phyloP scores from a whole-genome alignment of 2,888 invertebrate genomes.

The Xestia ashworthii region DNA sequence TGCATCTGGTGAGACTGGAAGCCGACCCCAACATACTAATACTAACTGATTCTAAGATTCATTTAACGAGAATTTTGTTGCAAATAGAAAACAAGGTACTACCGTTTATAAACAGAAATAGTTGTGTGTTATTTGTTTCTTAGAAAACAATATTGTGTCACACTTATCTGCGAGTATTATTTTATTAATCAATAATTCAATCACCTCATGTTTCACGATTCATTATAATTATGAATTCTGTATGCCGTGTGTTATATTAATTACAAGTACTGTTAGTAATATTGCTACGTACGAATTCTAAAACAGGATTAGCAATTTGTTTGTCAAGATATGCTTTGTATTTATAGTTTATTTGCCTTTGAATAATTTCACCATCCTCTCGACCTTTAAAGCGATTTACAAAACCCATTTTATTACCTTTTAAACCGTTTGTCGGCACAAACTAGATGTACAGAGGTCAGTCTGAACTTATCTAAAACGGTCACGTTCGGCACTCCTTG shows the following conservation, averaged over 20 bases:
- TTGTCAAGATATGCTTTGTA: neutral
- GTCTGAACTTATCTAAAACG: slow-evolving; percentile 50
- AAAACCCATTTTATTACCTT: slow-evolving; percentile 28
- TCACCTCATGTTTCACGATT: neutral
- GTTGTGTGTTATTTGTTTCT: neutral
- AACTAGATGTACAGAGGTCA: slow-evolving; percentile 55
- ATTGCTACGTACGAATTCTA: neutral
- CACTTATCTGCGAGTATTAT: neutral
- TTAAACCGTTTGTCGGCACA: slow-evolving; percentile 22
- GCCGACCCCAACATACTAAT: neutral
- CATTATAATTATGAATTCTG: neutral
- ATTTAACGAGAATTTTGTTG: neutral
- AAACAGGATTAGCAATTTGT: neutral
- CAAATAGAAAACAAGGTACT: no score
- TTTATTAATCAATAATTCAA: neutral
- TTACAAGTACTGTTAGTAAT: neutral
- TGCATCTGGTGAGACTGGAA: neutral
- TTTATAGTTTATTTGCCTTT: neutral
- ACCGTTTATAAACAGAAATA: neutral
- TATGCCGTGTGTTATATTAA: neutral
- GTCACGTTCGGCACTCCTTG: slow-evolving; percentile 58
- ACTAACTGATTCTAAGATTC: no score
- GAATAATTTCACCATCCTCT: neutral
- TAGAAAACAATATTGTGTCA: neutral
- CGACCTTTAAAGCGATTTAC: neutral